Conservation (phyloP, 2,113 vertebrate species). For the Mustelus asterias region DNA sequence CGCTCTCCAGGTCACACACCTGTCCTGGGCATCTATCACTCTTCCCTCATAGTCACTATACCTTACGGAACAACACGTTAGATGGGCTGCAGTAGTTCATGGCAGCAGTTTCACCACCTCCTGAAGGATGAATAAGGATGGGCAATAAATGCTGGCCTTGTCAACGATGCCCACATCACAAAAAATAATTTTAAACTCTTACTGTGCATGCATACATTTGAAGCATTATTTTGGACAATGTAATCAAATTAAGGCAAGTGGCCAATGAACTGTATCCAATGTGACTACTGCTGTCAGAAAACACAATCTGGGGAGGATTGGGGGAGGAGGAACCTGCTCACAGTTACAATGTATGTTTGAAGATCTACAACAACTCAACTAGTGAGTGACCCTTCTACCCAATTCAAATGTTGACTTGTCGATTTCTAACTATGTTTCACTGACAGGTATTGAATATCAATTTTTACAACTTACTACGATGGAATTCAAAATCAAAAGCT, state of each 20-base stretch:
- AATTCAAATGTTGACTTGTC: background rate
- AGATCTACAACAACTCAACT: background rate
- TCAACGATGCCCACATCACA: background rate
- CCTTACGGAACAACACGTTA: background rate
- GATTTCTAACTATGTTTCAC: background rate
- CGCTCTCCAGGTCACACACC: background rate
- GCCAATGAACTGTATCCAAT: background rate
- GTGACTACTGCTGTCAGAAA: background rate
- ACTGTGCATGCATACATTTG: background rate
- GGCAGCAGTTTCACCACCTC: background rate
- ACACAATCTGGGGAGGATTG: background rate
- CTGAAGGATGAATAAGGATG: background rate
- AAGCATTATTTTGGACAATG: background rate
- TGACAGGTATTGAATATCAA: background rate
- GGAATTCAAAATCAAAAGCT: background rate
- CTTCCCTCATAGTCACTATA: background rate
- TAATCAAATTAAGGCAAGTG: background rate
- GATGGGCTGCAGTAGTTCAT: background rate
- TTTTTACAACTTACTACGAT: background rate
- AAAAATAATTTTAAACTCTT: background rate
- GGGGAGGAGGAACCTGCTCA: background rate
- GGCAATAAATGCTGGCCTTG: background rate
- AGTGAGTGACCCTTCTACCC: no score
- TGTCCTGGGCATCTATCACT: background rate
- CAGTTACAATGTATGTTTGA: background rate